Percentiles rank a stretch among this genome's conserved stretches.
These are phyloP conservation scores for Unio delphinus DNA, from an alignment of 2,888 invertebrate genomes.

Conservation along the genomic window DNA sequence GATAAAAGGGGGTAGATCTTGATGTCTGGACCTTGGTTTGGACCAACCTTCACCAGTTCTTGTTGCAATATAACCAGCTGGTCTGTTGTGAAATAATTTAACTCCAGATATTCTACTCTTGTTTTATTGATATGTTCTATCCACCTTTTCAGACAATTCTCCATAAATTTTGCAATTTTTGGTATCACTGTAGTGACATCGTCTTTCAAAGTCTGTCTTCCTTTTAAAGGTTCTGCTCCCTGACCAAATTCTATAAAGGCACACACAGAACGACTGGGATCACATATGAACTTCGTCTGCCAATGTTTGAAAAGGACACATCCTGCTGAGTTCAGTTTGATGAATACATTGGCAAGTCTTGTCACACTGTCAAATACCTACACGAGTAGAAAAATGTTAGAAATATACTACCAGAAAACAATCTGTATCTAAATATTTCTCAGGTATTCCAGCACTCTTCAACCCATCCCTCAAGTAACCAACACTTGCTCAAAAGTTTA, in stretches of 20 bases:
- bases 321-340: slow-evolving; percentile 54
- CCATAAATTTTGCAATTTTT: slow-evolving; percentile 48
- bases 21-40: slow-evolving; percentile 18
- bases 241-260: slow-evolving; percentile 45
- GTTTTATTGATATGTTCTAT: slow-evolving; percentile 40
- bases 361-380: slow-evolving; percentile 59
- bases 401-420: not conserved
- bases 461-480: too few species aligned
- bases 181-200: slow-evolving; percentile 39
- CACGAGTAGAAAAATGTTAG: slow-evolving; percentile 5
- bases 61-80: slow-evolving; percentile 60
- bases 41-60: slow-evolving; percentile 45
- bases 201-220: slow-evolving; percentile 15
- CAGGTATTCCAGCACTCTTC: too few species aligned
- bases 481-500: too few species aligned
- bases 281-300: slow-evolving; percentile 48
- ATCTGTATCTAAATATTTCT: too few species aligned
- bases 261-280: slow-evolving; percentile 22
- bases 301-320: slow-evolving; percentile 58
- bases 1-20: slow-evolving; percentile 47
- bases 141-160: slow-evolving; percentile 51
- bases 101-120: slow-evolving; percentile 34
- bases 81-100: slow-evolving; percentile 60
- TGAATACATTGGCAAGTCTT: slow-evolving; percentile 52
- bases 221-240: slow-evolving; percentile 18